Evolutionary conservation across 2,113 vertebrate genomes (phyloP).

Genomic region (Gavialis gangeticus): DNA sequence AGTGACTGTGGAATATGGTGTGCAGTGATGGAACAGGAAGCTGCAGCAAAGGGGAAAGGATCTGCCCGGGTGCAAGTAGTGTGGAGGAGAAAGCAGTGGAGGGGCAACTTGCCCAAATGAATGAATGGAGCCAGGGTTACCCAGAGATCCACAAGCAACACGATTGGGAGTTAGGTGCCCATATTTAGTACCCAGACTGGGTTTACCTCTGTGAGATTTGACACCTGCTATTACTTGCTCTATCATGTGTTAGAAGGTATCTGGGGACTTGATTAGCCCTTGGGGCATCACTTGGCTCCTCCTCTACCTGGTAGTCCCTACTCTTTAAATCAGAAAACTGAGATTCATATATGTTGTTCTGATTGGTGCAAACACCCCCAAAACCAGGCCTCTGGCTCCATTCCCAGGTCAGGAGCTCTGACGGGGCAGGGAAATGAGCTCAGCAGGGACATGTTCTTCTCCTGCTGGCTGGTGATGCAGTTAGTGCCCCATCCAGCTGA

Average conservation of each 20-base stretch:
- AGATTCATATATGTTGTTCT: background rate
- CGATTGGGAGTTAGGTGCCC: background rate
- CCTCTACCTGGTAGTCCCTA: no score
- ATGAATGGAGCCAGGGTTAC: background rate
- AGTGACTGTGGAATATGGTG: background rate
- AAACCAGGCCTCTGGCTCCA: background rate
- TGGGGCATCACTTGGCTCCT: no score
- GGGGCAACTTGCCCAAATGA: background rate
- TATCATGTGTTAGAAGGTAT: no score
- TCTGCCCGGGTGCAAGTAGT: rapidly evolving
- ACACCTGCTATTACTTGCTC: no score
- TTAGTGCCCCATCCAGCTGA: no score
- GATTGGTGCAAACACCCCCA: background rate
- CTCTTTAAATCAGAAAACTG: no score
- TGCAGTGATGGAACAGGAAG: background rate
- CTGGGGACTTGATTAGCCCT: no score
- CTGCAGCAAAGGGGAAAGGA: background rate
- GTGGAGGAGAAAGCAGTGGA: background rate
- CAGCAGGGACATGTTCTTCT: no score
- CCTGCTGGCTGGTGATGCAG: no score
- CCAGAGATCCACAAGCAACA: background rate
- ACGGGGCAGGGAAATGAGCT: no score
- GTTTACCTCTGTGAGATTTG: background rate
- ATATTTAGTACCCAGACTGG: background rate
- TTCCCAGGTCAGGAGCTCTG: background rate